Base-by-base conservation (phyloP, 2,113 vertebrate species). In the Hippocampus zosterae region DNA sequence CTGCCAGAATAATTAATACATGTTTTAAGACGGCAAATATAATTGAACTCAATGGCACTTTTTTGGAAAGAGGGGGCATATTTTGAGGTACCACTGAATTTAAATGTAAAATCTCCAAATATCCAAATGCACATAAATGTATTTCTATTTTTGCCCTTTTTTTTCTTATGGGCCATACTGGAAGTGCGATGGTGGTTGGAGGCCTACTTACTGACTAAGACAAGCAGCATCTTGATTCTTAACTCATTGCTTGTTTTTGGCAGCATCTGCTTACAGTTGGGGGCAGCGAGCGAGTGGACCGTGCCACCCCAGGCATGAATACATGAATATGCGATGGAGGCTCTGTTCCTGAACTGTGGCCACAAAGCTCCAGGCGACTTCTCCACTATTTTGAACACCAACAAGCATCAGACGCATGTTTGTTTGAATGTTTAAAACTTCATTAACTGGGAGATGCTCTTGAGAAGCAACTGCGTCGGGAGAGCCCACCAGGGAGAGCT, bases 251-350 rank as follows among this genome's bases (percentile, higher is more conserved):
- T 78, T 85, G 75, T 81, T 81, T 85, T 84, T 75, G 75, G 80
- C 65, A 71, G 75, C 83, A 81, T 87, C 83, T 80, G 86, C 80
- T 83, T 81, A 84, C 73, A 80, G 79, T 78, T 86, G 73, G 68
- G 78, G 77, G 74, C 72, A 76, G 78, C 37, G 33, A 63, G 21
- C 61, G 19, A 23, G 61, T 74, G 76, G 74, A 88, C 77, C 68
- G 44, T 42, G 65, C n/a, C 5, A 69, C 86, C 81, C 67, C 16
- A 40, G 75, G 84, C 79, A 62, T 73, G 80, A 88, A 87, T 85
- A 84, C 64, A 84, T 84, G 75, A 86, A 87, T 88, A 88, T 74
- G 81, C 69, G 83, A 66, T 74, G 70, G 41, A n/a, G 70, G 72
- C 65, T 64, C 75, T 61, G 71, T 42, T 57, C 65, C 53, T 73